Conservation (phyloP, 2,888 invertebrate species). For the Andrena hattorfiana region DNA sequence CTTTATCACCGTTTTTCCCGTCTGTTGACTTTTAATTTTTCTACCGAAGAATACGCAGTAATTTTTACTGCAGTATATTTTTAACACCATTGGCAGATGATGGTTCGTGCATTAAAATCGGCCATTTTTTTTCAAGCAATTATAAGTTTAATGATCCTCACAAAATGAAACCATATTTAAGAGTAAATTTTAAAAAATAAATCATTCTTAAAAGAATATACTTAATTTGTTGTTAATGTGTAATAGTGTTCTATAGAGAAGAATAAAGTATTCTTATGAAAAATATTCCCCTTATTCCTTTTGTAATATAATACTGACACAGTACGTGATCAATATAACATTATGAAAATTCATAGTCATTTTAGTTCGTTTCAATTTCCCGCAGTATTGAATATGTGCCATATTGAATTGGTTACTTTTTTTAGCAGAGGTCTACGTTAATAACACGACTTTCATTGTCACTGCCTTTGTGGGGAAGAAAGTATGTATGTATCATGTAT, state of each 20-base stretch:
- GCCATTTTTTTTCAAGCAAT: background rate
- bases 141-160: background rate
- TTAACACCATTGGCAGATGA: background rate
- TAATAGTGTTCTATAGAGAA: background rate
- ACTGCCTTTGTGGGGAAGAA: background rate
- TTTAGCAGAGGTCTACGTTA: background rate
- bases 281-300: background rate
- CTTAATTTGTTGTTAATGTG: background rate
- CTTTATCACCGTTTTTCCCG: constrained; percentile 23
- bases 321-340: background rate
- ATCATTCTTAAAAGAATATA: background rate
- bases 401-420: background rate
- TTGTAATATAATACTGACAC: background rate
- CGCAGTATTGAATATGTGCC: constrained; percentile 1
- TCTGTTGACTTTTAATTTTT: constrained; percentile 30
- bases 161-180: background rate
- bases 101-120: background rate
- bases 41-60: constrained; percentile 1
- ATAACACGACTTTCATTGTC: background rate
- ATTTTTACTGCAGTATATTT: constrained; percentile 26
- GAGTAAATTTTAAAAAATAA: background rate
- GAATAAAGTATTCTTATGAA: background rate
- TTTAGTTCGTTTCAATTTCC: constrained; percentile 4
- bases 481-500: background rate
- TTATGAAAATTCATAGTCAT: constrained; percentile 3